These are phyloP conservation scores for Antennarius maculatus DNA, from an alignment of 2,797 vertebrate species.

Conservation along the genomic window DNA sequence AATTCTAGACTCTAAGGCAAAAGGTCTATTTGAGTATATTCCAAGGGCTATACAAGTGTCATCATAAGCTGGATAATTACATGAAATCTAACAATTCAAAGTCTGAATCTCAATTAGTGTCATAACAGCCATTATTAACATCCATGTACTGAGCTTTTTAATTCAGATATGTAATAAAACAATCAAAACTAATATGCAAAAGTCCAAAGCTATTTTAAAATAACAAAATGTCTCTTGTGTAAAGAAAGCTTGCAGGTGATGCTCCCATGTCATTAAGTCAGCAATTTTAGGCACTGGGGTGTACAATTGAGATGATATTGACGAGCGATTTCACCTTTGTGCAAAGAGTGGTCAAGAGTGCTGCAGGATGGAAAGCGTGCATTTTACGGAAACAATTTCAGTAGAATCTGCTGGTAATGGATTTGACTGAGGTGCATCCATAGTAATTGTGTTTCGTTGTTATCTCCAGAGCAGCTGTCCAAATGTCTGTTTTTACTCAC, in stretches of 20 bases:
- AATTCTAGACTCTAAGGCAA: constrained; percentile 48
- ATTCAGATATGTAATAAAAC: constrained; percentile 69
- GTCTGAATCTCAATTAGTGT: constrained; percentile 64
- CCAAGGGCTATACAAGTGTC: constrained; percentile 82
- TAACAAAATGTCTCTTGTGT: constrained; percentile 56
- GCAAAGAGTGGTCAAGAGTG: constrained; percentile 41
- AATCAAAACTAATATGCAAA: constrained; percentile 84
- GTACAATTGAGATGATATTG: constrained; percentile 54
- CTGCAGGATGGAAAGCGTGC: constrained; percentile 53
- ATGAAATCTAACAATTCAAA: constrained; percentile 64
- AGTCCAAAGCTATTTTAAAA: constrained; percentile 71
- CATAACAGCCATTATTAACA: constrained; percentile 60
- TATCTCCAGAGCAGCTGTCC: constrained; percentile 76
- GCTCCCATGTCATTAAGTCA: constrained; percentile 65
- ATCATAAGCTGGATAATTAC: constrained; percentile 66
- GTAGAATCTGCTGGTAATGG: constrained; percentile 61
- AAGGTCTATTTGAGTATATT: constrained; percentile 73
- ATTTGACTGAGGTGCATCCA: constrained; percentile 74
- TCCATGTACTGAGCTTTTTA: constrained; percentile 50
- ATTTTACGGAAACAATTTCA: constrained; percentile 54
- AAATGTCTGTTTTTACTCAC: constrained; percentile 78
- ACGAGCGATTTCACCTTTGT: constrained; percentile 55
- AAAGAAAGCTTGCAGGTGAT: constrained; percentile 63
- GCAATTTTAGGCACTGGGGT: constrained; percentile 52
- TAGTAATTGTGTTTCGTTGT: constrained; percentile 76